These are phyloP conservation scores for Lasioglossum marginatum DNA, from an alignment of 2,888 invertebrate species.

Conservation along the genomic window DNA sequence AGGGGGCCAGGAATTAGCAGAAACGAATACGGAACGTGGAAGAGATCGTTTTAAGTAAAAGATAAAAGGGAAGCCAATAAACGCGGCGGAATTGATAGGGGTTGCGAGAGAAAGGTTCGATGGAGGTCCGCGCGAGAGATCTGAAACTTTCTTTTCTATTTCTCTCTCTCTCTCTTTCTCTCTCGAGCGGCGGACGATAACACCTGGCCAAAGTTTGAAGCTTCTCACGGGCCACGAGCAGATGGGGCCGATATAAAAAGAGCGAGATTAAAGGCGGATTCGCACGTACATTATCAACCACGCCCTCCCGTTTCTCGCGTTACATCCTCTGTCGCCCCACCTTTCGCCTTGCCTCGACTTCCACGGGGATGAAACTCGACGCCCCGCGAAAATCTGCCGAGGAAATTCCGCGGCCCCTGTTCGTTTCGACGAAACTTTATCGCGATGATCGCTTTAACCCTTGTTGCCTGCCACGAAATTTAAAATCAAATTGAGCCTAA, in stretches of 20 bases:
- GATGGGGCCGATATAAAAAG: slow-evolving; percentile 42
- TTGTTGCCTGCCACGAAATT: neutral
- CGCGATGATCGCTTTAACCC: neutral
- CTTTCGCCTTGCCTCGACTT: neutral
- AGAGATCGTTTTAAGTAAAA: slow-evolving; percentile 9
- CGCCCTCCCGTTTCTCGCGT: neutral
- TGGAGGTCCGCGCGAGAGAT: neutral
- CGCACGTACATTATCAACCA: slow-evolving; percentile 56
- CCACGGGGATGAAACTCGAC: slow-evolving; percentile 2
- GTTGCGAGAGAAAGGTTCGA: neutral
- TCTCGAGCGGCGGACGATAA: neutral
- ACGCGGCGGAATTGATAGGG: slow-evolving; percentile 18
- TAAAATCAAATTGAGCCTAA: neutral
- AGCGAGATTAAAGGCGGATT: slow-evolving; percentile 57
- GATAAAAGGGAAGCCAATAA: slow-evolving; percentile 27
- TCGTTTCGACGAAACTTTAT: neutral
- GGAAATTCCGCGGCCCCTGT: neutral
- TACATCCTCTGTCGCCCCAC: neutral
- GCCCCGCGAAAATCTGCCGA: neutral
- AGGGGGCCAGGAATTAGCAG: neutral
- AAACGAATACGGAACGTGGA: neutral
- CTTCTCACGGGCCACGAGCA: slow-evolving; percentile 54
- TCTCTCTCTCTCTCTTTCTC: too few species aligned
- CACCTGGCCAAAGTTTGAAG: slow-evolving; percentile 58
- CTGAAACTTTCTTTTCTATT: neutral